Evolutionary conservation across 1,140 invertebrate genomes (phyloP), one percentile per base, ranked within the genome.

Genomic region (Hydropsyche tenuis): DNA sequence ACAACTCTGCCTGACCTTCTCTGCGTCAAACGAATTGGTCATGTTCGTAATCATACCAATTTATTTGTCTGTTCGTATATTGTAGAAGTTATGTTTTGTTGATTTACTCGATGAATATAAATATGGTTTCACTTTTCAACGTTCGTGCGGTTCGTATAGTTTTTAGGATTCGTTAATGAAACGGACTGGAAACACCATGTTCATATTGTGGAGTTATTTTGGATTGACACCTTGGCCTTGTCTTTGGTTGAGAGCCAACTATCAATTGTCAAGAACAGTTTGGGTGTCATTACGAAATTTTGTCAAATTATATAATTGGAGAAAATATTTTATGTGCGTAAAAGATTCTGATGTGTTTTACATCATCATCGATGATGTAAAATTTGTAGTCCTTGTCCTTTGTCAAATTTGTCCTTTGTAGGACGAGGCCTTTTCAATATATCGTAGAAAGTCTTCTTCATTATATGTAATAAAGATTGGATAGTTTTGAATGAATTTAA

Each of bases 201-300:
- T 45, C 18, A 51, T 43, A 37, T 65, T 25, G 22, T 25, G 12
- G 60, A 30, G 48, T 51, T 73, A 73, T 73, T 73, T 73, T 73
- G 23, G 71, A 63, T 65, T 65, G 46, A 73, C 27, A 73, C 71
- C 72, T 73, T 73, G 72, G 72, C 72, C 72, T 73, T 73, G 72
- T 43, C 12, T 23, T 68, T 66, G 72, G 72, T 30, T 22, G 20
- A 20, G 18, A 45, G 63, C 64, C 72, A 73, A 62, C 16, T 27
- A 14, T 18, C 23, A 60, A 60, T 60, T 60, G 56, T 60, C 56
- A 25, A 23, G 56, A 25, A 27, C 16, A 37, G 30, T 37, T 37
- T 37, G 30, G 30, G 9, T 37, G 30, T 37, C 30, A 37, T 37
- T 37, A 37, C 30, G 45, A n/a, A 48, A 3, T 48, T 48, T 48